Conservation (phyloP, 2,888 invertebrate species). For the Drepana falcataria region DNA sequence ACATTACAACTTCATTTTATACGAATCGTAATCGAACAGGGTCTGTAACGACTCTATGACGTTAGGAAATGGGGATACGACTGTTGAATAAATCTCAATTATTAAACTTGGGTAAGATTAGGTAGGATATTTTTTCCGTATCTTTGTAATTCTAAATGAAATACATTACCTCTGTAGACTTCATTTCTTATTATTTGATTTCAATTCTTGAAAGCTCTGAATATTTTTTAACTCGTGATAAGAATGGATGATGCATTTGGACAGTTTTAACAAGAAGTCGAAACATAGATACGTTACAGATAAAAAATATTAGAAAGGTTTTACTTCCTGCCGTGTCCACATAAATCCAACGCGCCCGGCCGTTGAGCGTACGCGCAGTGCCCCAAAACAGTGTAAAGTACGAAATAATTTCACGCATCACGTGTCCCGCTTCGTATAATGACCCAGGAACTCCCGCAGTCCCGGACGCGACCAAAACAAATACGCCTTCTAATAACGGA, state of each 20-base stretch:
- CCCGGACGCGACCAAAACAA: slow-evolving; percentile 58
- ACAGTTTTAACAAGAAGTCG: no score
- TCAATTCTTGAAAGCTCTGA: no score
- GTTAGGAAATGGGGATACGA: slow-evolving; percentile 28
- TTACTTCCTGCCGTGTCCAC: slow-evolving; percentile 29
- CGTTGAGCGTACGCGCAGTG: slow-evolving; percentile 61
- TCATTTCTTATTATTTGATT: no score
- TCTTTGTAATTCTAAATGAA: no score
- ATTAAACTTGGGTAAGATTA: not conserved
- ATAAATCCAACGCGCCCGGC: slow-evolving; percentile 25
- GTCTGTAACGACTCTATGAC: slow-evolving; percentile 23
- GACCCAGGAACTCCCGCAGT: slow-evolving; percentile 57
- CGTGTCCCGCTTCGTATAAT: slow-evolving; percentile 67
- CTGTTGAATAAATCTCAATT: not conserved
- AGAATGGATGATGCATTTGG: no score
- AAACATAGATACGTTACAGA: no score
- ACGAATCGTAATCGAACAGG: slow-evolving; percentile 60
- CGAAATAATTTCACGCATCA: slow-evolving; percentile 79
- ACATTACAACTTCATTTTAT: slow-evolving; percentile 71
- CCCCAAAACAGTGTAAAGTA: slow-evolving; percentile 72
- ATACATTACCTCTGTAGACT: no score
- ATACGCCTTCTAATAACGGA: slow-evolving; percentile 33
- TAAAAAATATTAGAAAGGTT: not conserved
- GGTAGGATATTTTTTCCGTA: no score
- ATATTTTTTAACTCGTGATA: no score